These are phyloP conservation scores for Bucco capensis DNA, from an alignment of 2,113 vertebrate species.

Conservation along the genomic window DNA sequence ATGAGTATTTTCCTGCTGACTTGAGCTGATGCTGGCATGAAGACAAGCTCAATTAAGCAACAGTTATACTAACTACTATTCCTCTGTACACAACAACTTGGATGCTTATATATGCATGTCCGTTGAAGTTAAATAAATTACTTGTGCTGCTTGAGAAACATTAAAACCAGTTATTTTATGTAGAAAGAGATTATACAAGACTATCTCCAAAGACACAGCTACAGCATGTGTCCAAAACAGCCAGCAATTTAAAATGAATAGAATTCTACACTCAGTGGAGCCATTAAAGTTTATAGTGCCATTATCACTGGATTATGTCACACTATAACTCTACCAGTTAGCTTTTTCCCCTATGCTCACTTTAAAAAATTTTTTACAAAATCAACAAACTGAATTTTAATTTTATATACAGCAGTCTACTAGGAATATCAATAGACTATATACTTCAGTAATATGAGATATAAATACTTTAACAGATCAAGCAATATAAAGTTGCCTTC, in stretches of 20 bases:
- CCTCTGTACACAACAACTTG: background rate
- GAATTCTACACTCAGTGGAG: background rate
- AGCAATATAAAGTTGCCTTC: background rate
- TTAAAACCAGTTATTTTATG: background rate
- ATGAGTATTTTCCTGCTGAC: background rate
- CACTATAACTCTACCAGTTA: background rate
- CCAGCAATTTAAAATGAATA: background rate
- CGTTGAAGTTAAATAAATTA: background rate
- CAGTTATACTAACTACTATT: background rate
- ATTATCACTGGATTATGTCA: background rate
- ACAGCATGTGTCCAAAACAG: background rate
- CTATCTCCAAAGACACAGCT: background rate
- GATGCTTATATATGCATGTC: background rate
- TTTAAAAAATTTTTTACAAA: background rate
- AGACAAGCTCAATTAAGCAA: constrained; percentile 23
- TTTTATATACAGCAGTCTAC: background rate
- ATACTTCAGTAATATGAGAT: background rate
- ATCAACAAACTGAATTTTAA: background rate
- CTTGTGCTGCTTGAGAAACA: background rate
- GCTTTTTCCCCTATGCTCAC: background rate
- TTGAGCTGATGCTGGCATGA: background rate
- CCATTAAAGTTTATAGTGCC: background rate
- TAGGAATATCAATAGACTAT: background rate
- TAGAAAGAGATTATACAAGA: background rate
- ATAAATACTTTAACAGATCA: background rate